Evolutionary conservation across 2,113 vertebrate genomes (phyloP), one percentile per base, ranked within the genome.

Genomic region (Macquaria australasica): DNA sequence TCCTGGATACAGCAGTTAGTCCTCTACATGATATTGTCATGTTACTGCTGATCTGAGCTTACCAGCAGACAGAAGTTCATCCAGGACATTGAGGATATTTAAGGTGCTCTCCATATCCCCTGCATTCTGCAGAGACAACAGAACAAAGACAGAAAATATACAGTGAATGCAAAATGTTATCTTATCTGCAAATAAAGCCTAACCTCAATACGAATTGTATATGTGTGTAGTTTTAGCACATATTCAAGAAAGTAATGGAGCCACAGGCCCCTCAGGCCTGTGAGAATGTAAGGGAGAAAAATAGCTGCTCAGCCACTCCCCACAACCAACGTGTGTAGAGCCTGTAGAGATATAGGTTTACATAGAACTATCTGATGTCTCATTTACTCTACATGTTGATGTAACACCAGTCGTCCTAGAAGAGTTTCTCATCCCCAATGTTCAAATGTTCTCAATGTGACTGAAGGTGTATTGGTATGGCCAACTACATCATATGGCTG

Each of bases 51-150:
- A 62, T 58, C n/a, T 10, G 21, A 72, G 59, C 84, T 96, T 94
- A 99, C 98, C 98, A 20, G 96, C 93, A 73, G 97, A 97, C 8
- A 99, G 95, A 59, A 99, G 94, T 74, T 97, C 96, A 77, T 97
- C 96, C 25, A 99, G 95, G 76, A 98, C 92, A 20, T 91, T 93
- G 16, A 99, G 95, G 76, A 97, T 95, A 79, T 95, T 95, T 87
- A 97, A 91, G 73, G 95, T 96, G 81, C 95, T 96, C 63, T 96
- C 96, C 50, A 89, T 94, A 82, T 99, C 98, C 6, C 60, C 84
- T 20, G 95, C 96, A 82, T 82, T 97, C 98, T 99, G 93, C n/a
- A 74, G 71, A 85, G 34, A 78, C n/a, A 43, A 66, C 21, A 53
- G 34, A 20, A 77, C 14, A 66, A 5, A 74, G 8, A 79, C 48